phyloP scores from a whole-genome alignment of 2,888 invertebrate genomes.

The Blera fallax region DNA sequence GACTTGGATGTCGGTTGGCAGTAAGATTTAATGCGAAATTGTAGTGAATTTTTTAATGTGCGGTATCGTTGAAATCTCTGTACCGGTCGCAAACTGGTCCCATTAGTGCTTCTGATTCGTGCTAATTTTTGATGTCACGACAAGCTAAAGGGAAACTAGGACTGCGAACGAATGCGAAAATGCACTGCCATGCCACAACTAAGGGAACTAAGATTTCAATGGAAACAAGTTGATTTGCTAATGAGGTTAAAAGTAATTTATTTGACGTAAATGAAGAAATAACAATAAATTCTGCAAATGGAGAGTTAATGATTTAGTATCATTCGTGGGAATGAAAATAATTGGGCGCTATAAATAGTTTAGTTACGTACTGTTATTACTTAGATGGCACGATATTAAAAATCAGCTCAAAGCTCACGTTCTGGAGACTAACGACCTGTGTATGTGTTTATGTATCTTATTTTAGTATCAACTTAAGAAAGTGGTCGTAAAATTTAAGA shows the following conservation, averaged over 20 bases:
- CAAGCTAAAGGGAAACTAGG: neutral
- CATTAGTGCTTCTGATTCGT: conserved; percentile 66
- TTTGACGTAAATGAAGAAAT: neutral
- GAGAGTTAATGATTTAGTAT: neutral
- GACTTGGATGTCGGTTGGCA: conserved; percentile 39
- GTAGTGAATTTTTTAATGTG: conserved; percentile 65
- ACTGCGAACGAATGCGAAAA: conserved; percentile 19
- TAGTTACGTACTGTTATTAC: too few relatives aligned
- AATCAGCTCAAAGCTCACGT: too few relatives aligned
- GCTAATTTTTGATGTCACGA: conserved; percentile 67
- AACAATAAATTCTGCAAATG: neutral
- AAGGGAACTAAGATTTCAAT: neutral
- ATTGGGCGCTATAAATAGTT: too few relatives aligned
- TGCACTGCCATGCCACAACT: conserved; percentile 18
- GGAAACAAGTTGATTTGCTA: conserved; percentile 20
- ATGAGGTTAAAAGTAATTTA: conserved; percentile 24
- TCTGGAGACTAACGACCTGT: too few relatives aligned
- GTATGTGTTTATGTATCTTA: too few relatives aligned
- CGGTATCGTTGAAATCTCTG: conserved; percentile 63
- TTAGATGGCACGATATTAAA: too few relatives aligned
- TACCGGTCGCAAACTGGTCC: conserved; percentile 71
- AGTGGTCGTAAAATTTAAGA: too few relatives aligned
- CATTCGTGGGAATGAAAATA: neutral
- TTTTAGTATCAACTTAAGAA: too few relatives aligned
- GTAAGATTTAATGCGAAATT: conserved; percentile 68